Evolutionary conservation across 1,140 invertebrate species (phyloP).

Genomic region (Heliconius melpomene): DNA sequence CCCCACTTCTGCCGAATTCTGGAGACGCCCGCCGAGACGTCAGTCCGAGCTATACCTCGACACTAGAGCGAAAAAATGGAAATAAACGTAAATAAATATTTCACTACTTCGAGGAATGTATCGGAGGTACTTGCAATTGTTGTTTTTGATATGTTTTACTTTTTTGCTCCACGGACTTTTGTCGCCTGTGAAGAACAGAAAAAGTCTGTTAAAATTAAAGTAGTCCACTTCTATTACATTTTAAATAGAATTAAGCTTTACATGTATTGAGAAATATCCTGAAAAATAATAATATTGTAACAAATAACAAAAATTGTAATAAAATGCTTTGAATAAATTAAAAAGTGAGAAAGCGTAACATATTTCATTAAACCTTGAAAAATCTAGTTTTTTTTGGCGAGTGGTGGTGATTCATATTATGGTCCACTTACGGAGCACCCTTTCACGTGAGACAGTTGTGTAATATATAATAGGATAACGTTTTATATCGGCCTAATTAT

Average conservation of each 20-base stretch:
- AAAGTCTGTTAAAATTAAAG: no score
- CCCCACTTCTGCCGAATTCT: no score
- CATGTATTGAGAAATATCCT: not conserved
- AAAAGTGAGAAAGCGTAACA: not conserved
- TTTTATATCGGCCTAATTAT: not conserved
- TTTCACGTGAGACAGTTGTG: not conserved
- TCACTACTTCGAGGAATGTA: no score
- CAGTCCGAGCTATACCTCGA: no score
- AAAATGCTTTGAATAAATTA: not conserved
- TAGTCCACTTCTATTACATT: no score
- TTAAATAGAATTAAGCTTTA: not conserved
- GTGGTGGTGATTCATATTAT: constrained; percentile 1
- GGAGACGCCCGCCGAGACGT: no score
- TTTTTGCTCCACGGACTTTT: no score
- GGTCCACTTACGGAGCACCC: constrained; percentile 1
- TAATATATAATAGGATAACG: not conserved
- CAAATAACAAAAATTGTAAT: not conserved
- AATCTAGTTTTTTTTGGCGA: not conserved
- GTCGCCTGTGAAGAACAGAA: no score
- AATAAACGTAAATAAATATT: no score
- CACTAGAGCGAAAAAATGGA: no score
- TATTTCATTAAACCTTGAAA: not conserved
- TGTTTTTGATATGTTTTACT: no score
- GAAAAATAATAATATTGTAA: not conserved
- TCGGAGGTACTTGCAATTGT: no score